Evolutionary conservation across 2,888 invertebrate species (phyloP).

Genomic region (Aporophyla lueneburgensis): DNA sequence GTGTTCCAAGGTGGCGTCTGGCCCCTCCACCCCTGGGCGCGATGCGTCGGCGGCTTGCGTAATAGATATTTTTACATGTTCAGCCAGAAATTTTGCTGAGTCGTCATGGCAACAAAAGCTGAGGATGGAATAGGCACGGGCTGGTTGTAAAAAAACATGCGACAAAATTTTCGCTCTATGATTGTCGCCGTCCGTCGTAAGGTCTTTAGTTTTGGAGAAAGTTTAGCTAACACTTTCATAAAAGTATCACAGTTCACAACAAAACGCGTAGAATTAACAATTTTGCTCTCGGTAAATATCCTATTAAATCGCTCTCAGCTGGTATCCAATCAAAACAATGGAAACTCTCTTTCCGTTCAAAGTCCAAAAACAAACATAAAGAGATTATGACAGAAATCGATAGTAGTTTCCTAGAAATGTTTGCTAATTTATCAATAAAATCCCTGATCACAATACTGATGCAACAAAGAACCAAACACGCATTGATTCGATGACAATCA

Average conservation of each 20-base stretch:
- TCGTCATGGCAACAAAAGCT: slow-evolving; percentile 69
- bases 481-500: slow-evolving; percentile 25
- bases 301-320: neutral
- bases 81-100: slow-evolving; percentile 72
- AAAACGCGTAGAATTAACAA: neutral
- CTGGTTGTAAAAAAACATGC: neutral
- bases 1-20: slow-evolving; percentile 80
- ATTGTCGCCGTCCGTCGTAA: neutral
- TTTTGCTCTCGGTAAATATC: slow-evolving; percentile 4
- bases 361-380: slow-evolving; percentile 5
- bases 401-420: slow-evolving; percentile 16
- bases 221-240: neutral
- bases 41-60: slow-evolving; percentile 85
- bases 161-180: neutral
- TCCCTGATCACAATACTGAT: neutral
- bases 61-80: slow-evolving; percentile 86
- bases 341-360: slow-evolving; percentile 15
- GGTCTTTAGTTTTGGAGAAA: slow-evolving; percentile 6
- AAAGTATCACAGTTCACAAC: neutral
- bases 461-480: slow-evolving; percentile 16
- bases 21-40: slow-evolving; percentile 72
- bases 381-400: neutral
- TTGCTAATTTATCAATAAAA: slow-evolving; percentile 17
- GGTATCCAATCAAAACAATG: slow-evolving; percentile 8
- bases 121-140: slow-evolving; percentile 7